Evolutionary conservation across 2,888 invertebrate species (phyloP).

Genomic region (Callyntrura guangdongensis): DNA sequence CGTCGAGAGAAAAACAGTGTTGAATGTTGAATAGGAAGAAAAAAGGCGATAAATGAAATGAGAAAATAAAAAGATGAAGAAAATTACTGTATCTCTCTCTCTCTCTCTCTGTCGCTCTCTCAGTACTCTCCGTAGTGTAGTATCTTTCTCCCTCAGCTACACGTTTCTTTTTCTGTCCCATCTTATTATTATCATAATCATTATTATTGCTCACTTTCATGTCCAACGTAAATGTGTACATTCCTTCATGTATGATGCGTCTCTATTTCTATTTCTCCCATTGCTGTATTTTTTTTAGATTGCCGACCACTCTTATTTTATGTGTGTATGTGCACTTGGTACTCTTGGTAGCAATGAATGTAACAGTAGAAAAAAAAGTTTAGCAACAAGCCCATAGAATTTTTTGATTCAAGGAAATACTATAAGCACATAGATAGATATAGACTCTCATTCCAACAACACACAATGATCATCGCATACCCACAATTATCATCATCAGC

Average conservation of each 20-base stretch:
- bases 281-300: constrained; percentile 12
- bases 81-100: constrained; percentile 57
- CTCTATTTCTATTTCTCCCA: constrained; percentile 40
- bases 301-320: not conserved
- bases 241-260: not conserved
- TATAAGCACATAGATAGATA: not conserved
- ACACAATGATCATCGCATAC: not conserved
- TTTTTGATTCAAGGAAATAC: constrained; percentile 27
- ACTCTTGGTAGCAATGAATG: not conserved
- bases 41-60: constrained; percentile 67
- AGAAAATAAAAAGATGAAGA: constrained; percentile 61
- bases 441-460: not conserved
- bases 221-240: constrained; percentile 9
- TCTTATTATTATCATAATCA: constrained; percentile 66
- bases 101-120: no score
- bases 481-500: not conserved
- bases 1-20: constrained; percentile 59
- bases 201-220: constrained; percentile 66
- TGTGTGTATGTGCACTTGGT: not conserved
- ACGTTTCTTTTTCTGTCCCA: constrained; percentile 50
- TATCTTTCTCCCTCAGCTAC: constrained; percentile 10
- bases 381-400: constrained; percentile 42
- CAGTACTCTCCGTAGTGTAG: no score
- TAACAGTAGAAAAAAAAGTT: constrained; percentile 33
- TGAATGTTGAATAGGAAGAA: constrained; percentile 35